Conservation (phyloP, 2,113 vertebrate species). For the Nibea albiflora region DNA sequence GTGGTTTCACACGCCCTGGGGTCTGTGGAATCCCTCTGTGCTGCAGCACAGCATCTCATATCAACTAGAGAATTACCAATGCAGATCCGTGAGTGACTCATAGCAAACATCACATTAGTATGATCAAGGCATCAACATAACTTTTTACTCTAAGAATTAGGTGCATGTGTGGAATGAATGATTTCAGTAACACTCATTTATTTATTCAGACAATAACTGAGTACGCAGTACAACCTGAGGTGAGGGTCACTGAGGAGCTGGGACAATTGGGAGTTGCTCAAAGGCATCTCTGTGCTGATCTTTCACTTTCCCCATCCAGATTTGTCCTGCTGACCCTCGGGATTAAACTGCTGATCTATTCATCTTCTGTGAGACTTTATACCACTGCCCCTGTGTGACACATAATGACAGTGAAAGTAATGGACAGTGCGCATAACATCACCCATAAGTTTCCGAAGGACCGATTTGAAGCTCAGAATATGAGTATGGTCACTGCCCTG, state of each 20-base stretch:
- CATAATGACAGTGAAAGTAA: too few relatives aligned
- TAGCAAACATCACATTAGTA: background rate
- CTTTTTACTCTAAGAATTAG: background rate
- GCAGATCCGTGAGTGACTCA: background rate
- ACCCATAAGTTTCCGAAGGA: too few relatives aligned
- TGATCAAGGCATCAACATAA: background rate
- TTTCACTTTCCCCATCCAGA: background rate
- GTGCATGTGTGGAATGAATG: background rate
- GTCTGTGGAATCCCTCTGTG: conserved; percentile 12
- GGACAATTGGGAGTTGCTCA: background rate
- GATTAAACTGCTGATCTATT: background rate
- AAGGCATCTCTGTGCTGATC: background rate
- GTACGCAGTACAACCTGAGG: background rate
- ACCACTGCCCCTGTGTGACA: background rate
- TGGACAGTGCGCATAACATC: too few relatives aligned
- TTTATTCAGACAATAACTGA: background rate
- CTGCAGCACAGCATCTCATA: background rate
- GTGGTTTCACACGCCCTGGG: background rate
- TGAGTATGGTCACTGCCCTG: too few relatives aligned
- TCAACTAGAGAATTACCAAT: background rate
- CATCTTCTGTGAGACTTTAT: background rate
- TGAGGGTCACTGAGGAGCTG: background rate
- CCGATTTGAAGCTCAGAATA: too few relatives aligned
- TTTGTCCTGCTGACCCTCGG: background rate
- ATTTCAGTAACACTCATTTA: background rate